These are phyloP conservation scores for Triplophysa tibetana DNA, from an alignment of 2,113 vertebrate genomes.

Conservation along the genomic window DNA sequence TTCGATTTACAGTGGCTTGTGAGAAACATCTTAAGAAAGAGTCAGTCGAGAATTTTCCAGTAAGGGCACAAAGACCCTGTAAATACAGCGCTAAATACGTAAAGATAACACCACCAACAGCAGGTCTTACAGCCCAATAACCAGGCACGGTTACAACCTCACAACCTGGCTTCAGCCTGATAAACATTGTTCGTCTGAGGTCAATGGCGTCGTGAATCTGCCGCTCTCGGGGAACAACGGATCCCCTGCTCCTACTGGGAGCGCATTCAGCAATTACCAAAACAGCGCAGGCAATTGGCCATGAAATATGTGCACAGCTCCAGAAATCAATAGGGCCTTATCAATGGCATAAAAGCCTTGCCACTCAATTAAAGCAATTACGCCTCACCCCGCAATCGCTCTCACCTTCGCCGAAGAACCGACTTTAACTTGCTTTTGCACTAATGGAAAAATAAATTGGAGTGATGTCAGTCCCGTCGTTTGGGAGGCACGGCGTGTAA, in stretches of 20 bases:
- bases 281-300: conserved; percentile 29
- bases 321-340: conserved; percentile 54
- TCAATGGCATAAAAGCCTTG: conserved; percentile 53
- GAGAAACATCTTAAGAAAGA: background rate
- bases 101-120: conserved; percentile 36
- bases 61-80: conserved; percentile 33
- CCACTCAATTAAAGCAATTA: conserved; percentile 58
- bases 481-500: conserved; percentile 27
- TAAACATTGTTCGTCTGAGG: conserved; percentile 32
- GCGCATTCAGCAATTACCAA: conserved; percentile 21
- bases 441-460: conserved; percentile 62
- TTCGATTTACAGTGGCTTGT: background rate
- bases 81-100: conserved; percentile 34
- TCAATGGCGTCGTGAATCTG: conserved; percentile 17
- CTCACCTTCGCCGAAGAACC: conserved; percentile 9
- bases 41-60: background rate
- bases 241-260: background rate
- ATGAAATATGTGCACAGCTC: conserved; percentile 33
- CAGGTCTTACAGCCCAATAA: conserved; percentile 41
- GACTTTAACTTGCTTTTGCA: conserved; percentile 37
- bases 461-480: conserved; percentile 37
- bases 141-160: conserved; percentile 33
- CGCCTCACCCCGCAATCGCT: conserved; percentile 38
- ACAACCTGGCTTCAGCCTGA: conserved; percentile 24
- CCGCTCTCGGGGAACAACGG: background rate